These are phyloP conservation scores for Congeria kusceri DNA, from an alignment of 2,888 invertebrate species.

Conservation along the genomic window DNA sequence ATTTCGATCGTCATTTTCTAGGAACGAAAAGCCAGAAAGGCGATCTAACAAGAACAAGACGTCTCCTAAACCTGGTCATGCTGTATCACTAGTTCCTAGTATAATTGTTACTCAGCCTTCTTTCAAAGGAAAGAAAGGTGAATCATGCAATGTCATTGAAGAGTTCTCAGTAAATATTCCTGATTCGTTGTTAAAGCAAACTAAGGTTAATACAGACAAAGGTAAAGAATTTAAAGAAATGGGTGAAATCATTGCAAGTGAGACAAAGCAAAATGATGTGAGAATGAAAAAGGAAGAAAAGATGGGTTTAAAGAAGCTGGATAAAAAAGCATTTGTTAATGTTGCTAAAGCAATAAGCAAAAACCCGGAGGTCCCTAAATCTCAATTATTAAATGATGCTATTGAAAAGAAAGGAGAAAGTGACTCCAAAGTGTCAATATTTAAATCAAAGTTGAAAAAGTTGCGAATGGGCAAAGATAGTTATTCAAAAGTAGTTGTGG, in stretches of 20 bases:
- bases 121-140: background rate
- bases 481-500: constrained; percentile 1
- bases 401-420: constrained; percentile 5
- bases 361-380: background rate
- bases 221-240: background rate
- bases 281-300: background rate
- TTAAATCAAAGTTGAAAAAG: constrained; percentile 39
- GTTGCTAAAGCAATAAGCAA: constrained; percentile 28
- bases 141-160: background rate
- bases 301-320: constrained; percentile 25
- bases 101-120: constrained; percentile 53
- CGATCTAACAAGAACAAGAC: constrained; percentile 48
- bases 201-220: too few species aligned
- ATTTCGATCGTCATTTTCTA: constrained; percentile 7
- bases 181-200: constrained; percentile 3
- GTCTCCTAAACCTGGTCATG: constrained; percentile 55
- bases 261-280: background rate
- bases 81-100: constrained; percentile 59
- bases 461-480: constrained; percentile 26
- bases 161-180: constrained; percentile 1
- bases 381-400: background rate
- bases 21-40: constrained; percentile 39
- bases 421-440: constrained; percentile 25
- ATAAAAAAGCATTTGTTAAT: constrained; percentile 27
- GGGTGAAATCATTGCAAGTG: background rate